Conservation (phyloP, 2,888 invertebrate species). For the Neoitamus cyanurus region DNA sequence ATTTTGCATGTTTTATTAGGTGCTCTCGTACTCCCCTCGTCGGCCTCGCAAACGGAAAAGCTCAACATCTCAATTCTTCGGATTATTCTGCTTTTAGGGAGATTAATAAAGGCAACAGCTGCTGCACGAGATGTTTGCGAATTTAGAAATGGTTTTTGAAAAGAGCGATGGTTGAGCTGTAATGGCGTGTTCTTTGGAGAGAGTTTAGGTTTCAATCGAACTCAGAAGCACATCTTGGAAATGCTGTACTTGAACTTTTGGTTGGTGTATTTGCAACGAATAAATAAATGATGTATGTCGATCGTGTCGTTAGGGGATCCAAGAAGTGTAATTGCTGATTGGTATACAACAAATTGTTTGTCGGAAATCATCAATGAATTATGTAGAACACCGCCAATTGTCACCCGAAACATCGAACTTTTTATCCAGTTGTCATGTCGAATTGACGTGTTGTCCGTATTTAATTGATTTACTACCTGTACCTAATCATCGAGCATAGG, state of each 20-base stretch:
- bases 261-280: not conserved
- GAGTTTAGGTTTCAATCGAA: not conserved
- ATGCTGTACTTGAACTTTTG: not conserved
- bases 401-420: too few relatives aligned
- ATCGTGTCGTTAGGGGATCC: too few relatives aligned
- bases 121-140: not conserved
- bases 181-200: not conserved
- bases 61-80: not conserved
- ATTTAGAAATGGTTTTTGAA: not conserved
- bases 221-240: not conserved
- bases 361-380: too few relatives aligned
- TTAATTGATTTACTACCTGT: too few relatives aligned
- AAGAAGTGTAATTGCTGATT: too few relatives aligned
- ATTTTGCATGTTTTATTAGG: slow-evolving; percentile 5
- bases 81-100: not conserved
- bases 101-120: not conserved
- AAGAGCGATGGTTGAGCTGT: not conserved
- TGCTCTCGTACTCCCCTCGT: not conserved
- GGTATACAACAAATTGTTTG: too few relatives aligned
- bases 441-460: too few relatives aligned
- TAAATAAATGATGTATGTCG: too few relatives aligned
- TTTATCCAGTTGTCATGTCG: too few relatives aligned
- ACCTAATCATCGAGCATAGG: too few relatives aligned
- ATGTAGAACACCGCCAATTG: too few relatives aligned
- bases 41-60: not conserved